Percentiles rank a stretch among this genome's conserved stretches.
These are phyloP conservation scores for Tenualosa thibaudeaui DNA, from an alignment of 2,797 vertebrate species.

Conservation along the genomic window DNA sequence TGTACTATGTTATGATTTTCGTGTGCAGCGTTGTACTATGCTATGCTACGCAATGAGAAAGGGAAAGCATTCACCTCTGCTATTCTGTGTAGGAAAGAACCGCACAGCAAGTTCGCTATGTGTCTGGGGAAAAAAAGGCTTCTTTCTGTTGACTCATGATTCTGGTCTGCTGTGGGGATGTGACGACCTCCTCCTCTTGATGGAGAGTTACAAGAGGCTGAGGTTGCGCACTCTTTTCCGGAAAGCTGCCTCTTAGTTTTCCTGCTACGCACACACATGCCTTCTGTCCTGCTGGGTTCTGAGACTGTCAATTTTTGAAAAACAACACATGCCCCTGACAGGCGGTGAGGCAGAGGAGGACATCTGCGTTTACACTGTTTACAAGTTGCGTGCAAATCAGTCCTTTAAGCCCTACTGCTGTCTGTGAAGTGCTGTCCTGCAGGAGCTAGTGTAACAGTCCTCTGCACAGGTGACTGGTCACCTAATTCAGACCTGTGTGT, in stretches of 20 bases:
- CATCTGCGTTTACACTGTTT: slow-evolving; percentile 41
- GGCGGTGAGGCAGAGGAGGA: not conserved
- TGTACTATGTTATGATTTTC: too few species aligned
- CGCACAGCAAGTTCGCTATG: not conserved
- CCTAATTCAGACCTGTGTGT: not conserved
- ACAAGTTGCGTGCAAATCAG: slow-evolving; percentile 39
- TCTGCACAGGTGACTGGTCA: not conserved
- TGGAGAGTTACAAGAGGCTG: not conserved
- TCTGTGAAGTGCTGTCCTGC: not conserved
- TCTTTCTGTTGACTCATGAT: slow-evolving; percentile 10
- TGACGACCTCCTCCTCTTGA: not conserved
- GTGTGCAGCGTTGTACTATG: too few species aligned
- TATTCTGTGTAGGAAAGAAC: not conserved
- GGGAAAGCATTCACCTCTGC: not conserved
- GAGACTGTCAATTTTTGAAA: slow-evolving; percentile 24
- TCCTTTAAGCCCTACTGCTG: slow-evolving; percentile 35
- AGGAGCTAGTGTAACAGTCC: not conserved
- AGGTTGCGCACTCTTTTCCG: slow-evolving; percentile 16
- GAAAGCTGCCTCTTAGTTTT: slow-evolving; percentile 6
- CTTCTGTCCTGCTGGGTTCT: not conserved
- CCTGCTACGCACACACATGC: not conserved
- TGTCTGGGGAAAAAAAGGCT: not conserved
- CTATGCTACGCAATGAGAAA: too few species aligned
- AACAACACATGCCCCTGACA: not conserved
- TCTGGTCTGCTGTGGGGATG: not conserved